Base-by-base conservation (phyloP, 2,888 invertebrate species). In the Epinotia ramella region DNA sequence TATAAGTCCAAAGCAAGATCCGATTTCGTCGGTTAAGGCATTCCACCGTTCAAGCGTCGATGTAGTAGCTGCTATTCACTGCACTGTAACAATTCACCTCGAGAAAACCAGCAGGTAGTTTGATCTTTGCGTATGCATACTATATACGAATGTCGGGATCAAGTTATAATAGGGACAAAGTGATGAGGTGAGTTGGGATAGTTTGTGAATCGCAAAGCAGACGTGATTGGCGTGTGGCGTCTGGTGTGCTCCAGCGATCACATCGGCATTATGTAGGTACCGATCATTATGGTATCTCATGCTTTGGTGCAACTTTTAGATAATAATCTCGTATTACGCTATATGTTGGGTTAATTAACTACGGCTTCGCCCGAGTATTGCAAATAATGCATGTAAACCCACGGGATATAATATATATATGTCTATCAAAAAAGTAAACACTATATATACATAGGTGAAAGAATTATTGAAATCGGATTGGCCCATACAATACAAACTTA, bases 221-320 rank as follows among this genome's bases (percentile, higher is more conserved):
- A 7, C 7, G 57, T 69, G 46, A 60, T 57, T 9, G 28, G 57
- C 13, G 59, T 46, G 59, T 16, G 28, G 57, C 13, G 59, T 68
- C 68, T 44, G 57, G 69, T 60, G 28, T 60, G 62, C 70, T 70
- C 46, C 49, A 60, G 16, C 28, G 33, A 62, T 3, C 62, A 28
- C 18, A 62, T 53, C 62, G 24, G 33, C n/a, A 49, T 28, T 46
- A 60, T 33, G 56, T 16, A 49, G 12, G 5, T 16, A 49, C 60
- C 33, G 65, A 46, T 46, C 46, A 18, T 16, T 46, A 65, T 20
- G 24, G 65, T 40, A 24, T 40, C 18, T 64, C 44, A 44, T 64
- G 44, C n/a, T 49, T 62, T 24, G 56, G n/a, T 57, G 71, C 44
- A 72, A 72, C 53, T 72, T 57, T 57, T 53, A 33, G 33, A 63